phyloP scores from a whole-genome alignment of 2,113 vertebrate genomes.

The Paracyprichromis sp. region DNA sequence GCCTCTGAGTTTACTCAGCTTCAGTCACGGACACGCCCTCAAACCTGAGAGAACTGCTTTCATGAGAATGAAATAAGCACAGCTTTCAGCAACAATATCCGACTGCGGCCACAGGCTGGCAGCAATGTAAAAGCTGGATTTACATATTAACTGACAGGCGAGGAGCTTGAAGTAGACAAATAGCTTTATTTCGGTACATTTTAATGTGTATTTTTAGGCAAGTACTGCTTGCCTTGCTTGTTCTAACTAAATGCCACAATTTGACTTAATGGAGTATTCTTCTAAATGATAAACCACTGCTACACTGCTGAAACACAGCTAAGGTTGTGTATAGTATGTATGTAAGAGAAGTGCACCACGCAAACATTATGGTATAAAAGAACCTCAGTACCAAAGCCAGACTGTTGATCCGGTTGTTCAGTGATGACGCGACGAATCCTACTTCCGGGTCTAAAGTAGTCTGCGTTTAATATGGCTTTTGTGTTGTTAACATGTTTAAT shows the following conservation, averaged over 20 bases:
- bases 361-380: background rate
- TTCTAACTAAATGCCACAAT: background rate
- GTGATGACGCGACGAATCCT: too few species aligned
- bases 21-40: rapidly evolving
- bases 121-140: background rate
- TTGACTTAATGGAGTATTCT: background rate
- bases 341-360: background rate
- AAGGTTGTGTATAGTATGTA: background rate
- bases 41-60: background rate
- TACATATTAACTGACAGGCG: background rate
- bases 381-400: rapidly evolving
- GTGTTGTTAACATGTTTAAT: too few species aligned
- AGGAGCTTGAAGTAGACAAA: background rate
- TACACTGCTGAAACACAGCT: background rate
- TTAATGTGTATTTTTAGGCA: background rate
- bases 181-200: background rate
- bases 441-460: too few species aligned
- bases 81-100: background rate
- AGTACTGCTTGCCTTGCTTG: background rate
- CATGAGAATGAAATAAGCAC: background rate
- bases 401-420: too few species aligned
- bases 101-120: background rate
- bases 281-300: background rate
- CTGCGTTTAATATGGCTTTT: too few species aligned
- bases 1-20: rapidly evolving